Evolutionary conservation across 2,888 invertebrate genomes (phyloP).

Genomic region (Drosophila subquinaria): DNA sequence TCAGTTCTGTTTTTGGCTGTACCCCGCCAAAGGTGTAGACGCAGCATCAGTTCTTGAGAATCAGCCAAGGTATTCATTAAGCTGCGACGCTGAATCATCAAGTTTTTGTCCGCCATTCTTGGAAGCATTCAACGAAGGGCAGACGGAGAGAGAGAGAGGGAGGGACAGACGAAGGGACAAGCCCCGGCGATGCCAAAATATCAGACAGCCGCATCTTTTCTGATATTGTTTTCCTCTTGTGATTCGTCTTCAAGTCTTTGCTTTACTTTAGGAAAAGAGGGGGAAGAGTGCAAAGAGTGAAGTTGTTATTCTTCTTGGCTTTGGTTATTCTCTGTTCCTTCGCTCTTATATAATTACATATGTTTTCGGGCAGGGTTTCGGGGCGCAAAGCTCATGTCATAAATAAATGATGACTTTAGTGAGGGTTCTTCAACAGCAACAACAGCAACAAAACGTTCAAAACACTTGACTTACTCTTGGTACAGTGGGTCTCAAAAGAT

Average conservation of each 20-base stretch:
- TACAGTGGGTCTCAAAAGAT: slow-evolving; percentile 36
- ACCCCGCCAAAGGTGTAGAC: slow-evolving; percentile 30
- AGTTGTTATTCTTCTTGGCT: slow-evolving; percentile 56
- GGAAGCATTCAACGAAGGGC: slow-evolving; percentile 44
- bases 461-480: slow-evolving; percentile 53
- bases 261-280: slow-evolving; percentile 34
- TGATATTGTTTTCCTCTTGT: slow-evolving; percentile 51
- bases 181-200: slow-evolving; percentile 64
- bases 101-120: slow-evolving; percentile 57
- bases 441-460: slow-evolving; percentile 9
- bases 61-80: slow-evolving; percentile 80
- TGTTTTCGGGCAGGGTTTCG: slow-evolving; percentile 66
- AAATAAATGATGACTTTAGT: slow-evolving; percentile 78
- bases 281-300: slow-evolving; percentile 14
- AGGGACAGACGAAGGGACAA: slow-evolving; percentile 25
- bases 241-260: slow-evolving; percentile 31
- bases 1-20: slow-evolving; percentile 45
- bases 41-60: slow-evolving; percentile 75
- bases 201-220: slow-evolving; percentile 71
- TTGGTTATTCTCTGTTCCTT: slow-evolving; percentile 38
- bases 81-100: slow-evolving; percentile 72
- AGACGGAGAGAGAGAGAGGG: neutral
- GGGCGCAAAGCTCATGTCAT: slow-evolving; percentile 76
- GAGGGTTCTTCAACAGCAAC: slow-evolving; percentile 35
- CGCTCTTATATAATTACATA: slow-evolving; percentile 75